Evolutionary conservation across 2,797 vertebrate genomes (phyloP).

Genomic region (Eulemur albifrons): DNA sequence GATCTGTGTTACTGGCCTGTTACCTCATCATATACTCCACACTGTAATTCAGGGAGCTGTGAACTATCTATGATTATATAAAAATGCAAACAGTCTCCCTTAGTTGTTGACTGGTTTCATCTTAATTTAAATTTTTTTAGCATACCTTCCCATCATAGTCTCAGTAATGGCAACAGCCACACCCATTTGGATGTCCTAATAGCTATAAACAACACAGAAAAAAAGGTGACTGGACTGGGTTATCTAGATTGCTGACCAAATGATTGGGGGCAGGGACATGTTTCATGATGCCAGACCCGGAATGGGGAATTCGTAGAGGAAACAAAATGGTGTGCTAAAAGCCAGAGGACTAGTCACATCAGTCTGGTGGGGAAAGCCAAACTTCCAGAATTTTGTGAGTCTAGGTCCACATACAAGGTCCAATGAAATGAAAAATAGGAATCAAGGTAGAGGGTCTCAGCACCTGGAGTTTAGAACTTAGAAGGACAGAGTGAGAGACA

Average conservation of each 20-base stretch:
- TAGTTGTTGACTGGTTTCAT: slow-evolving; percentile 21
- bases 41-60: slow-evolving; percentile 49
- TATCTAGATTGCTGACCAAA: slow-evolving; percentile 20
- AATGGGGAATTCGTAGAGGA: neutral
- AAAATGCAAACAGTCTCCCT: neutral
- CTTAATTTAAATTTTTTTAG: neutral
- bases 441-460: neutral
- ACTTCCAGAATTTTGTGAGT: neutral
- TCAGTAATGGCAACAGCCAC: neutral
- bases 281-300: neutral
- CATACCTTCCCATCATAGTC: neutral
- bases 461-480: neutral
- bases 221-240: neutral
- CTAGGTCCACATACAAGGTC: neutral
- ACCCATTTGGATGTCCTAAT: neutral
- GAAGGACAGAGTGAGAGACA: neutral
- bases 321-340: neutral
- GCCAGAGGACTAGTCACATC: neutral
- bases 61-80: neutral
- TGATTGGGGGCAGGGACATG: neutral
- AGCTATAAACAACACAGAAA: neutral
- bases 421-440: neutral
- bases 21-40: slow-evolving; percentile 46
- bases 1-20: neutral
- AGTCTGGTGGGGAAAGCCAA: neutral